Conservation (phyloP, 2,113 vertebrate genomes). For the Zootoca vivipara region DNA sequence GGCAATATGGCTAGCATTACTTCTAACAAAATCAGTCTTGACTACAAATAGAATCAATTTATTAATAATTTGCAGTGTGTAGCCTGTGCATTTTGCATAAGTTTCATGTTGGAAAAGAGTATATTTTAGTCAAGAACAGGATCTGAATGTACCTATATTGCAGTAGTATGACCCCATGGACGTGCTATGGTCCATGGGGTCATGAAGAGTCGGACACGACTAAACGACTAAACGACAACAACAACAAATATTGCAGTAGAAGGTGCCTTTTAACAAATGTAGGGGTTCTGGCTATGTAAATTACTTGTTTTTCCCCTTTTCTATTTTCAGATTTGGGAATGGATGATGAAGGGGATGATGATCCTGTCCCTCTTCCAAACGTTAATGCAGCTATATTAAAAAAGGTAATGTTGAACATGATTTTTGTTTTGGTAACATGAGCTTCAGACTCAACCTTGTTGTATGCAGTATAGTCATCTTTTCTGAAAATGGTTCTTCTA, state of each 20-base stretch:
- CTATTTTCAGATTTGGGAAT: constrained; percentile 92
- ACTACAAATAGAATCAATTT: not conserved
- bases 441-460: not conserved
- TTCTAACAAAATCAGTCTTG: not conserved
- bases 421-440: not conserved
- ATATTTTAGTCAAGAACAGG: not conserved
- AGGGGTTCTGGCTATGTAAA: not conserved
- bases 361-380: constrained; percentile 97
- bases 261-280: not conserved
- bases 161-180: too few species aligned
- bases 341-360: constrained; percentile 99
- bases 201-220: too few species aligned
- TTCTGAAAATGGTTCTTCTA: not conserved
- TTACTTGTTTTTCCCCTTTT: constrained; percentile 16
- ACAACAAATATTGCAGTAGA: not conserved
- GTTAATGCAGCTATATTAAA: constrained; percentile 98
- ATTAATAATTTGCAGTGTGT: not conserved
- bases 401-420: constrained; percentile 81
- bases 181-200: too few species aligned
- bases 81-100: not conserved
- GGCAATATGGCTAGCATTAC: not conserved
- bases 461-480: not conserved
- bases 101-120: not conserved
- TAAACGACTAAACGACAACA: too few species aligned
- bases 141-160: not conserved